Evolutionary conservation across 2,888 invertebrate genomes (phyloP).

Genomic region (Melanophora roralis): DNA sequence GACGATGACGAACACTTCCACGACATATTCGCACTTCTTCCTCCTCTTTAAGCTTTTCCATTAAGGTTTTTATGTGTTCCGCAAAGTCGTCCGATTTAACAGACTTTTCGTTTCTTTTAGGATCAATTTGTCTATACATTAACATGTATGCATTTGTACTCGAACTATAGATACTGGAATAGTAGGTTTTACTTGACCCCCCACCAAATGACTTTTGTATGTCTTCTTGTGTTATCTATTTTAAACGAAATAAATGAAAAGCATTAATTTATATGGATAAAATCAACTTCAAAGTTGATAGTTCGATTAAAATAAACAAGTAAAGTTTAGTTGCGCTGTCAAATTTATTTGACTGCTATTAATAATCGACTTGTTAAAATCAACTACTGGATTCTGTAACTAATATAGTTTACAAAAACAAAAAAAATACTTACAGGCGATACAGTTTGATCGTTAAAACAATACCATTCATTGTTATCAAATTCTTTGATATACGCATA

Average conservation of each 20-base stretch:
- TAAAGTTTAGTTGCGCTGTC: no score
- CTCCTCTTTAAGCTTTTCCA: slow-evolving; percentile 81
- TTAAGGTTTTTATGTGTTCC: slow-evolving; percentile 82
- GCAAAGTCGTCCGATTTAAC: slow-evolving; percentile 85
- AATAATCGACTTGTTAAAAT: no score
- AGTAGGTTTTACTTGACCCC: slow-evolving; percentile 83
- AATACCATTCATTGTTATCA: slow-evolving; percentile 86
- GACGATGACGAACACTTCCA: slow-evolving; percentile 76
- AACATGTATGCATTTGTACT: slow-evolving; percentile 95
- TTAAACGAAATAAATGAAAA: slow-evolving; percentile 30
- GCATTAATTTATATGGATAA: no score
- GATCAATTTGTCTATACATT: slow-evolving; percentile 89
- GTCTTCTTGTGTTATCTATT: slow-evolving; percentile 86
- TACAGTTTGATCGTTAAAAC: slow-evolving; percentile 92
- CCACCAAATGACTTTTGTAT: slow-evolving; percentile 91
- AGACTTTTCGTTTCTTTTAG: slow-evolving; percentile 81
- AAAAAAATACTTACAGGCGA: slow-evolving; percentile 79
- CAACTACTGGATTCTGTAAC: no score
- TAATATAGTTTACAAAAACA: no score
- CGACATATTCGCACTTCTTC: slow-evolving; percentile 79
- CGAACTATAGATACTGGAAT: slow-evolving; percentile 85
- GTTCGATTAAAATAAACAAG: no score
- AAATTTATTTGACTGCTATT: no score
- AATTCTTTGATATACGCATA: slow-evolving; percentile 93
- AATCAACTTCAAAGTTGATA: no score